Evolutionary conservation across 2,888 invertebrate genomes (phyloP).

Genomic region (Agrochola macilenta): DNA sequence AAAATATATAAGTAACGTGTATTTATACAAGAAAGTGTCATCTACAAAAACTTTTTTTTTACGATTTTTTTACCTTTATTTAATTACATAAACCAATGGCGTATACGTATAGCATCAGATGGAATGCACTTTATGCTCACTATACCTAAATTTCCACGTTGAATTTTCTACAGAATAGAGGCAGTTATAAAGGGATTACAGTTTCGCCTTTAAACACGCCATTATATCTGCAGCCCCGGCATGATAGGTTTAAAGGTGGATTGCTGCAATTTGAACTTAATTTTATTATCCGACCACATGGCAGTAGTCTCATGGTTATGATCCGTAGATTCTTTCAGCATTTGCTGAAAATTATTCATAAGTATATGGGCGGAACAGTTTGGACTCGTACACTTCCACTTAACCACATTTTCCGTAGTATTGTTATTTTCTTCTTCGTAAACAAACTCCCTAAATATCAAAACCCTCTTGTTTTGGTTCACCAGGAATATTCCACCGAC

Average conservation of each 20-base stretch:
- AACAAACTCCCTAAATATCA: slow-evolving; percentile 70
- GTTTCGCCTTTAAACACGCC: not conserved
- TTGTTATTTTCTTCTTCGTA: slow-evolving; percentile 64
- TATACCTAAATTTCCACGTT: too few species aligned
- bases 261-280: slow-evolving; percentile 38
- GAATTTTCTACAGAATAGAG: not conserved
- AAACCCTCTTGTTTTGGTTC: slow-evolving; percentile 66
- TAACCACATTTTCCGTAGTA: slow-evolving; percentile 10
- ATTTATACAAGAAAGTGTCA: too few species aligned
- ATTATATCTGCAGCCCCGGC: not conserved
- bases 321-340: slow-evolving; percentile 57
- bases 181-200: not conserved
- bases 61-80: too few species aligned
- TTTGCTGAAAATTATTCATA: slow-evolving; percentile 61
- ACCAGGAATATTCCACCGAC: slow-evolving; percentile 75
- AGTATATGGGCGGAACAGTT: slow-evolving; percentile 69
- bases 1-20: too few species aligned
- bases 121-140: too few species aligned
- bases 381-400: slow-evolving; percentile 51
- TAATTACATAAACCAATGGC: too few species aligned
- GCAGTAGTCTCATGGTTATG: slow-evolving; percentile 70
- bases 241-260: not conserved
- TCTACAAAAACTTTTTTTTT: too few species aligned
- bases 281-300: slow-evolving; percentile 41
- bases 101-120: too few species aligned